These are phyloP conservation scores for Calyptomena viridis DNA, from an alignment of 2,113 vertebrate genomes.

Conservation along the genomic window DNA sequence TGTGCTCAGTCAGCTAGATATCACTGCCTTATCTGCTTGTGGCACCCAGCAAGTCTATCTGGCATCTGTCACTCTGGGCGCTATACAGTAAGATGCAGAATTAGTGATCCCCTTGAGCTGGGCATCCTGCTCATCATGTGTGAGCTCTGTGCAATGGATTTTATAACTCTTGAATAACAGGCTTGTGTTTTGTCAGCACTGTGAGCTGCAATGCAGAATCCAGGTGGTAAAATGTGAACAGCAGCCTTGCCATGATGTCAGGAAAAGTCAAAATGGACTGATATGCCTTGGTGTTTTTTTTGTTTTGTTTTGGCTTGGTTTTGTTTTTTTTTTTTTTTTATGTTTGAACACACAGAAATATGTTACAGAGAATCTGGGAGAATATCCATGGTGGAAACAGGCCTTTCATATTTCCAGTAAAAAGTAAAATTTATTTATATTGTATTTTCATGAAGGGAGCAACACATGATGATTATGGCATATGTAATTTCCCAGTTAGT, in stretches of 20 bases:
- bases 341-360: neutral
- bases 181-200: neutral
- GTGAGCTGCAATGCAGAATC: neutral
- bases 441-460: neutral
- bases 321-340: too few relatives aligned
- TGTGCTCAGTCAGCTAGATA: neutral
- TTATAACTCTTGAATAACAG: neutral
- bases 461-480: neutral
- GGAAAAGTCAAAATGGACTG: neutral
- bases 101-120: neutral
- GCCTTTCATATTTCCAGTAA: neutral
- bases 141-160: neutral
- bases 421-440: neutral
- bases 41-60: neutral
- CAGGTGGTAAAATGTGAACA: neutral
- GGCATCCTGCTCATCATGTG: neutral
- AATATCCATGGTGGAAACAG: neutral
- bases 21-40: neutral
- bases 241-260: neutral
- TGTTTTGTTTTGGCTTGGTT: too few relatives aligned
- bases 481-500: neutral
- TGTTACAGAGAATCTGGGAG: neutral
- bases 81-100: neutral
- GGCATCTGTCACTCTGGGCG: neutral
- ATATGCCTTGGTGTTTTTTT: neutral